Evolutionary conservation across 2,113 vertebrate genomes (phyloP).

Genomic region (Nycticebus coucang): DNA sequence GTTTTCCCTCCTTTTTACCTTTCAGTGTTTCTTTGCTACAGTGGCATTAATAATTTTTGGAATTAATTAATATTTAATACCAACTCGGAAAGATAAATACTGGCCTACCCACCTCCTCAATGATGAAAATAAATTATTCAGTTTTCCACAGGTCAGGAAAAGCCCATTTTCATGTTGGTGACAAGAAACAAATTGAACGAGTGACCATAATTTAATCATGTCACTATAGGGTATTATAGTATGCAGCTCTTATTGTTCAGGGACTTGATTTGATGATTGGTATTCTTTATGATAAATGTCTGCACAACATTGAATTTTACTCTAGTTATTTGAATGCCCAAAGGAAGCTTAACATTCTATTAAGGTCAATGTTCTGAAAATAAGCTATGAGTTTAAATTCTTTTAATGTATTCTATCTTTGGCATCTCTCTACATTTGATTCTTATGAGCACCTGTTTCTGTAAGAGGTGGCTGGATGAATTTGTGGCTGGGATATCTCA

Average conservation of each 20-base stretch:
- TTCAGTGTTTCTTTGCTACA: background rate
- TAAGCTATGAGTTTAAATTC: conserved; percentile 34
- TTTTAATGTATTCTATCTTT: conserved; percentile 56
- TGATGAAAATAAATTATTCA: conserved; percentile 60
- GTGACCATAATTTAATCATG: conserved; percentile 56
- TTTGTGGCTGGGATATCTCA: conserved; percentile 28
- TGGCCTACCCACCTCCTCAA: background rate
- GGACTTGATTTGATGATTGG: conserved; percentile 40
- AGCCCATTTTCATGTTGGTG: conserved; percentile 36
- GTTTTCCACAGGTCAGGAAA: conserved; percentile 20
- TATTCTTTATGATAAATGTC: conserved; percentile 62
- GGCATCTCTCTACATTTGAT: background rate
- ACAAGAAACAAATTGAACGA: conserved; percentile 45
- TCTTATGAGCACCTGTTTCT: conserved; percentile 53
- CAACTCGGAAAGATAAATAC: conserved; percentile 34
- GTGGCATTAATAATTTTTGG: conserved; percentile 20
- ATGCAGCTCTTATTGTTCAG: conserved; percentile 43
- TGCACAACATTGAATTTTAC: conserved; percentile 12
- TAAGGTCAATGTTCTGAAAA: conserved; percentile 62
- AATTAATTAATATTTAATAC: conserved; percentile 53
- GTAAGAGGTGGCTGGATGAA: conserved; percentile 25
- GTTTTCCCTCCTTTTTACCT: background rate
- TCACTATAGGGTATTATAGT: conserved; percentile 19
- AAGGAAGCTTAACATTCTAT: conserved; percentile 31
- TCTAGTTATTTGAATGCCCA: conserved; percentile 47